Conservation (phyloP, 2,113 vertebrate genomes). For the Narcine bancroftii region DNA sequence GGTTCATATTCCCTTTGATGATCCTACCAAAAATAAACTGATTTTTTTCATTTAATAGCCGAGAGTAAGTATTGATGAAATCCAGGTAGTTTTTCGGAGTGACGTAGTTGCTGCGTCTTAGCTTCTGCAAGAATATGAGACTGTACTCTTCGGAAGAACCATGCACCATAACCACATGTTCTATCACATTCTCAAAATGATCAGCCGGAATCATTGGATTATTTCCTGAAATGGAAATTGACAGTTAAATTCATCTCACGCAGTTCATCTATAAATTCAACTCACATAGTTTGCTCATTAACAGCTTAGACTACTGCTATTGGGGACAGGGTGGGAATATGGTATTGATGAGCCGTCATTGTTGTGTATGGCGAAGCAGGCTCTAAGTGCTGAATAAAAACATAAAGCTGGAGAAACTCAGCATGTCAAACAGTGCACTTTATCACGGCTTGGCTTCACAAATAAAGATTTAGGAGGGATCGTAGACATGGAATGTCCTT, state of each 20-base stretch:
- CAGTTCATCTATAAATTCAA: not conserved
- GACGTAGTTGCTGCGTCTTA: slow-evolving; percentile 79
- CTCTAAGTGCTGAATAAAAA: too few relatives aligned
- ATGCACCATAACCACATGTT: slow-evolving; percentile 80
- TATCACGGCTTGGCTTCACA: too few relatives aligned
- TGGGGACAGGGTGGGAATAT: not conserved
- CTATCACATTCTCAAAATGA: slow-evolving; percentile 55
- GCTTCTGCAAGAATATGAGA: slow-evolving; percentile 73
- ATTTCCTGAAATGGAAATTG: slow-evolving; percentile 52
- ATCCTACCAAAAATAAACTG: slow-evolving; percentile 70
- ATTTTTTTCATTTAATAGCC: slow-evolving; percentile 77
- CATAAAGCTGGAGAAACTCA: too few relatives aligned
- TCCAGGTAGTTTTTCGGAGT: slow-evolving; percentile 94
- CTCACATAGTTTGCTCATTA: not conserved
- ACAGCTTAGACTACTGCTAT: not conserved
- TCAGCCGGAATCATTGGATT: slow-evolving; percentile 63
- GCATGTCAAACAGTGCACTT: too few relatives aligned
- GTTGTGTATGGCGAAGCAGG: too few relatives aligned
- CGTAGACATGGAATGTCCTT: too few relatives aligned
- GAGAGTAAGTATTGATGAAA: slow-evolving; percentile 76
- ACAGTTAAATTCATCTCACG: not conserved
- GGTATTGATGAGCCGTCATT: too few relatives aligned
- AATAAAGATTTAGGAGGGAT: too few relatives aligned
- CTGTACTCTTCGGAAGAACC: slow-evolving; percentile 73
- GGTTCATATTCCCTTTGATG: too few relatives aligned